Evolutionary conservation across 2,888 invertebrate genomes (phyloP), one percentile per base, ranked within the genome.

Genomic region (Scaptomyza flava): DNA sequence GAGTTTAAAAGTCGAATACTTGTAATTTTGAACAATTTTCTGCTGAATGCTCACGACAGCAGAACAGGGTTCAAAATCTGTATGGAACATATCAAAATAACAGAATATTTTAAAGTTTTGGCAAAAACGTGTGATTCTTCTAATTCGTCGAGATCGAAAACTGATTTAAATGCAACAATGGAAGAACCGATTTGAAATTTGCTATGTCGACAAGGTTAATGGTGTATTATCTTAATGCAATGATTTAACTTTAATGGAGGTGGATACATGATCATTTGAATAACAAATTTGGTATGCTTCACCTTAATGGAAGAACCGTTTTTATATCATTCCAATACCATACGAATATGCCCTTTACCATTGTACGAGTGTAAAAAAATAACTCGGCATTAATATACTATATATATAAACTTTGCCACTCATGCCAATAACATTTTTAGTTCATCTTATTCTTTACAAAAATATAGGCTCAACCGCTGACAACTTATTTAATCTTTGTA

Each of bases 1-100:
- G 14, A 52, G 46, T 34, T 46, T 36, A 36, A 17, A 57, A 53
- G 27, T 45, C 50, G 42, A 36, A 65, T 45, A 63, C 31, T 42
- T 50, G 46, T 27, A 43, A 72, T 70, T 87, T 75, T 83, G 89
- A 71, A 72, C 86, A 74, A 72, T 83, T 75, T 89, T 89, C 82
- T 90, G 90, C 87, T 90, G 86, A 90, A 89, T 89, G 89, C 89
- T 89, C 90, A 89, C 90, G 84, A 88, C 89, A 89, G 87, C 90
- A 90, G 89, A 90, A 83, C 72, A 79, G 50, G 11, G 77, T 58
- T 64, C 87, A 81, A 76, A 90, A 80, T 68, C 72, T 67, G 48
- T 8, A 36, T 30, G 8, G 54, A 56, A 47, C 43, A 57, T 20
- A 36, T 58, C 34, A n/a, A 36, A 14, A 2, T 6, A 14, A 36